Percentiles rank a stretch among this genome's conserved stretches.
phyloP scores from a whole-genome alignment of 2,113 vertebrate species.

The Perccottus glenii region DNA sequence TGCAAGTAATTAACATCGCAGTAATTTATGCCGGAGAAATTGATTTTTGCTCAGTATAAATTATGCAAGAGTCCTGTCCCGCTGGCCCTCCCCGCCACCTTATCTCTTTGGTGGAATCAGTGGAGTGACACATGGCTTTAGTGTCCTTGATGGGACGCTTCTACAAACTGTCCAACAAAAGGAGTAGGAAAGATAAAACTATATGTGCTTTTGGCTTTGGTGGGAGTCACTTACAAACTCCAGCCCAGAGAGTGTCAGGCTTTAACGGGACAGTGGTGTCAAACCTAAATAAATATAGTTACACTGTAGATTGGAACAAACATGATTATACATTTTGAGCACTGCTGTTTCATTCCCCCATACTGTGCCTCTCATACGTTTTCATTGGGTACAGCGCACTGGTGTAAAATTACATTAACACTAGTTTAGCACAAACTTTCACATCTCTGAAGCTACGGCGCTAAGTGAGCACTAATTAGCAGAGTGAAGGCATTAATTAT shows the following conservation, averaged over 20 bases:
- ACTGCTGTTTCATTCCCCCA: too few relatives aligned
- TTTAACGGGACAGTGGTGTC: too few relatives aligned
- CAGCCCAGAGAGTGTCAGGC: too few relatives aligned
- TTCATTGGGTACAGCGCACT: neutral
- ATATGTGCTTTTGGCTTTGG: neutral
- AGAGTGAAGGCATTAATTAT: conserved; percentile 78
- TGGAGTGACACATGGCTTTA: conserved; percentile 60
- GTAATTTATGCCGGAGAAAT: conserved; percentile 72
- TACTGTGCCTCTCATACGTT: neutral
- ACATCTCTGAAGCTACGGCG: conserved; percentile 58
- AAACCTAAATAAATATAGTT: too few relatives aligned
- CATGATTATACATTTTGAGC: too few relatives aligned
- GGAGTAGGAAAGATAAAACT: neutral
- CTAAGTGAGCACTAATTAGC: conserved; percentile 80
- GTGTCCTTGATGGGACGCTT: conserved; percentile 66
- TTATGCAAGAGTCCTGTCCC: conserved; percentile 67
- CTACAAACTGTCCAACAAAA: conserved; percentile 36
- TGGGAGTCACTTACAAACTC: neutral
- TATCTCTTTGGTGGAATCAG: conserved; percentile 51
- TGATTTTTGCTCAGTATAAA: conserved; percentile 69
- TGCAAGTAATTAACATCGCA: conserved; percentile 72
- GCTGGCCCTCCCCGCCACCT: too few relatives aligned
- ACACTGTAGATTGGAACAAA: too few relatives aligned
- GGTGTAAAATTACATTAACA: conserved; percentile 49
- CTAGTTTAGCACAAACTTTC: conserved; percentile 67